Evolutionary conservation across 1,140 invertebrate genomes (phyloP).

Genomic region (Caenorhabditis brenneri): DNA sequence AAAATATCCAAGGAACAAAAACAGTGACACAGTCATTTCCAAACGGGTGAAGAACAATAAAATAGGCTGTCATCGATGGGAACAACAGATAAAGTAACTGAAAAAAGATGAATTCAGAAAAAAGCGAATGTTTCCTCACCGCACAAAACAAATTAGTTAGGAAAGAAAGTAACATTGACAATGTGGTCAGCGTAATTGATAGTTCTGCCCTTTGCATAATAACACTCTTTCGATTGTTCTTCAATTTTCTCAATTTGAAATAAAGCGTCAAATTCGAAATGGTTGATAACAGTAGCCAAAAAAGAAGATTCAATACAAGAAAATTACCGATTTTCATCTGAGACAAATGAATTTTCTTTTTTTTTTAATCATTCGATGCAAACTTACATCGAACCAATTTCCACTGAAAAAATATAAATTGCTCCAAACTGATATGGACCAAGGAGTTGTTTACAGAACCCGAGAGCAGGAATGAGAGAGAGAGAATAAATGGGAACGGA

Average conservation of each 20-base stretch:
- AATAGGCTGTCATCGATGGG: not conserved
- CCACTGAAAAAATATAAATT: not conserved
- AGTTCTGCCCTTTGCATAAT: not conserved
- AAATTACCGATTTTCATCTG: not conserved
- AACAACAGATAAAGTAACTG: not conserved
- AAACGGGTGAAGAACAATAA: not conserved
- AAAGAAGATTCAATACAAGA: not conserved
- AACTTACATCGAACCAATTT: not conserved
- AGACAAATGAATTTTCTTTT: not conserved
- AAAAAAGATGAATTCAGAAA: no score
- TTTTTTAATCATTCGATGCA: not conserved
- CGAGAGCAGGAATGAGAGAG: not conserved
- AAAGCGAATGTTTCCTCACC: not conserved
- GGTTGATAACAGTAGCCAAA: not conserved
- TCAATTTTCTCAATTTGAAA: not conserved
- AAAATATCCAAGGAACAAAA: not conserved
- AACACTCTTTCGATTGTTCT: not conserved
- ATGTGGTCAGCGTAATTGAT: not conserved
- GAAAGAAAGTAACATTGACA: not conserved
- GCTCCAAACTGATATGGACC: not conserved
- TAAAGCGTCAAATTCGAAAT: not conserved
- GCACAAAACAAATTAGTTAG: not conserved
- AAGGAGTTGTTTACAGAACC: not conserved
- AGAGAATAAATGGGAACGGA: not conserved
- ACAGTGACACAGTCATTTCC: not conserved